Percentiles rank a stretch among this genome's conserved stretches.
Evolutionary conservation across 2,797 vertebrate genomes (phyloP).

Genomic region (Pithecia hirsuta): DNA sequence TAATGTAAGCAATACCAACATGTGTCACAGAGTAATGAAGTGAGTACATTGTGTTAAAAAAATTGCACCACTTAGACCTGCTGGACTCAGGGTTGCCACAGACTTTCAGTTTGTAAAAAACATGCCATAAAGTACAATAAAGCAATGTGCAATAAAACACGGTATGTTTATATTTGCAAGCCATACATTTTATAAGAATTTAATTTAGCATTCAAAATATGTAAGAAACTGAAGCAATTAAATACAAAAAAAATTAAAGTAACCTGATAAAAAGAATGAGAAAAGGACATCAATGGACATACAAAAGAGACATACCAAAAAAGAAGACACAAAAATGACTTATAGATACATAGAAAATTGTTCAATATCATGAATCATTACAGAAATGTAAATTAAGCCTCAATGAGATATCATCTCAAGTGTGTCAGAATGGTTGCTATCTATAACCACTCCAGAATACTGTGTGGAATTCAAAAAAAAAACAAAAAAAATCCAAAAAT

Average conservation of each 20-base stretch:
- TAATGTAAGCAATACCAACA: not conserved
- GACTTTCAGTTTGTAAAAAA: not conserved
- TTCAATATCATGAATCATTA: not conserved
- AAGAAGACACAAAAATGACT: not conserved
- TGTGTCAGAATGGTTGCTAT: not conserved
- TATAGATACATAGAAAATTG: not conserved
- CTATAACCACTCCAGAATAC: not conserved
- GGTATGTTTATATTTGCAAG: not conserved
- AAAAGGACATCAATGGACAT: not conserved
- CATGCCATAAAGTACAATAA: not conserved
- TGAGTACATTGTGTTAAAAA: not conserved
- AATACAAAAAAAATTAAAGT: not conserved
- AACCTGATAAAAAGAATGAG: not conserved
- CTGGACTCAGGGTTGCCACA: not conserved
- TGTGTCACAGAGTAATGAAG: not conserved
- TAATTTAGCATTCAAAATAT: not conserved
- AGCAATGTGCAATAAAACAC: not conserved
- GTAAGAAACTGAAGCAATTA: not conserved
- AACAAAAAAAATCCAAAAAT: not conserved
- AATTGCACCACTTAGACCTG: not conserved
- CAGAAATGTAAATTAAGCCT: not conserved
- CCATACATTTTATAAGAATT: not conserved
- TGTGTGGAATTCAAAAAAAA: not conserved
- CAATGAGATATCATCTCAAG: not conserved
- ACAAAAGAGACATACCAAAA: not conserved